Conservation (phyloP, 2,888 invertebrate species). For the Ophioninae sp. region DNA sequence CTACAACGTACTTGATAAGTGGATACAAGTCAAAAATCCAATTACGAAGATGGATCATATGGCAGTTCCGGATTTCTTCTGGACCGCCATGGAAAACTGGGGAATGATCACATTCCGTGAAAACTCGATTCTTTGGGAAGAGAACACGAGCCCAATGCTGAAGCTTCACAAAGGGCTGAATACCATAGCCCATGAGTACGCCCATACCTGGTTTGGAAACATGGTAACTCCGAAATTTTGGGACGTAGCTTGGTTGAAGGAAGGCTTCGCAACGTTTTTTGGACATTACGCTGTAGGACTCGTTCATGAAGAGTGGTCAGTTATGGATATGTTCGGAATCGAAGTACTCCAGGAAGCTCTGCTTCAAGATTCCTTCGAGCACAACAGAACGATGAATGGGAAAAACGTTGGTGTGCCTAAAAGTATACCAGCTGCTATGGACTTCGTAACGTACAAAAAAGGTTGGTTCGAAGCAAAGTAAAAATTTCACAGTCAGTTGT, state of each 20-base stretch:
- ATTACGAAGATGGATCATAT: constrained; percentile 88
- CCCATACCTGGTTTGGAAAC: constrained; percentile 83
- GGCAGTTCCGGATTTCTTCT: constrained; percentile 92
- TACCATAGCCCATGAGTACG: constrained; percentile 82
- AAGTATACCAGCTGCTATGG: constrained; percentile 83
- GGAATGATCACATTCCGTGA: constrained; percentile 90
- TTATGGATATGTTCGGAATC: constrained; percentile 81
- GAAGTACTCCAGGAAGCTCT: constrained; percentile 78
- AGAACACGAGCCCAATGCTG: constrained; percentile 59
- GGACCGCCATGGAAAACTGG: constrained; percentile 97
- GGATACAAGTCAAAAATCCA: constrained; percentile 67
- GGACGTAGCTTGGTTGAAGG: constrained; percentile 80
- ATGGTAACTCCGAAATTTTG: constrained; percentile 78
- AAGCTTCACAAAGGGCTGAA: constrained; percentile 62
- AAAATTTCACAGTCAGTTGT: background rate
- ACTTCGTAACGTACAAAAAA: constrained; percentile 85
- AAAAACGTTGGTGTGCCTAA: constrained; percentile 81
- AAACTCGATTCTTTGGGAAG: constrained; percentile 64
- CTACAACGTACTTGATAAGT: constrained; percentile 65
- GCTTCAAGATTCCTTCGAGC: constrained; percentile 80
- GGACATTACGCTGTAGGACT: constrained; percentile 76
- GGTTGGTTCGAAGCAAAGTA: constrained; percentile 77
- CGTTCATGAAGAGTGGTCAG: constrained; percentile 77
- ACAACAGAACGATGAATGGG: constrained; percentile 83
- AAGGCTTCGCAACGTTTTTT: constrained; percentile 83